phyloP scores from a whole-genome alignment of 92 coral and sea anemone genomes.

The Pocillopora grandis region DNA sequence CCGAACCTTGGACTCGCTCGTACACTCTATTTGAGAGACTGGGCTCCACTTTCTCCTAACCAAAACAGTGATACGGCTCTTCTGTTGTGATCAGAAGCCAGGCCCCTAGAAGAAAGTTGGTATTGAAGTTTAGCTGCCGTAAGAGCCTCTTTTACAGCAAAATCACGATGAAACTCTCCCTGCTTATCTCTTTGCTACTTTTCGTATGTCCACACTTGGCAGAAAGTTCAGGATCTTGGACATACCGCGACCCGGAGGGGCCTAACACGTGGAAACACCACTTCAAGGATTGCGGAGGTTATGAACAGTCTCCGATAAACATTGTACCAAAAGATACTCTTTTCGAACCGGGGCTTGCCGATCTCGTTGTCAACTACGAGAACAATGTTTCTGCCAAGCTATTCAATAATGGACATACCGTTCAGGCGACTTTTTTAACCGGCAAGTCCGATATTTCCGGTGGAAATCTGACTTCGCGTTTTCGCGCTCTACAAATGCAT shows the following conservation, averaged over 20 bases:
- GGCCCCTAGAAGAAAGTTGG: too few relatives aligned
- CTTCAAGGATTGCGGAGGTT: conserved; percentile 68
- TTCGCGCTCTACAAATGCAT: conserved; percentile 62
- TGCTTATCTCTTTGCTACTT: neutral
- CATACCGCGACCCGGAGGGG: conserved; percentile 39
- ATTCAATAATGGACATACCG: conserved; percentile 83
- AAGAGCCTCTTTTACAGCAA: neutral
- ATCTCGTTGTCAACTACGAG: conserved; percentile 51
- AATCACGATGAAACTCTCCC: conserved; percentile 8
- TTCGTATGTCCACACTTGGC: neutral
- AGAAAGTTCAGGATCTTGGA: conserved; percentile 38
- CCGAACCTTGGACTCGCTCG: conserved; percentile 14
- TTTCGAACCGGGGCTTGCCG: conserved; percentile 54
- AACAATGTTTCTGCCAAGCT: conserved; percentile 47
- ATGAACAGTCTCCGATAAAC: conserved; percentile 79
- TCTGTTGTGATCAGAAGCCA: neutral
- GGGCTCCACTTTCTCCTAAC: neutral
- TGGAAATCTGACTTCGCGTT: conserved; percentile 51
- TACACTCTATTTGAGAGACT: conserved; percentile 4
- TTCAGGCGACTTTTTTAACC: conserved; percentile 48
- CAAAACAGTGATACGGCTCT: neutral
- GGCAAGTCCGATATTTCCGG: conserved; percentile 61
- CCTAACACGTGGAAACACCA: conserved; percentile 76
- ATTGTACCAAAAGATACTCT: conserved; percentile 58
- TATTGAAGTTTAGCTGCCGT: neutral